Evolutionary conservation across 1,140 invertebrate species (phyloP).

Genomic region (Steinernema khuongi): DNA sequence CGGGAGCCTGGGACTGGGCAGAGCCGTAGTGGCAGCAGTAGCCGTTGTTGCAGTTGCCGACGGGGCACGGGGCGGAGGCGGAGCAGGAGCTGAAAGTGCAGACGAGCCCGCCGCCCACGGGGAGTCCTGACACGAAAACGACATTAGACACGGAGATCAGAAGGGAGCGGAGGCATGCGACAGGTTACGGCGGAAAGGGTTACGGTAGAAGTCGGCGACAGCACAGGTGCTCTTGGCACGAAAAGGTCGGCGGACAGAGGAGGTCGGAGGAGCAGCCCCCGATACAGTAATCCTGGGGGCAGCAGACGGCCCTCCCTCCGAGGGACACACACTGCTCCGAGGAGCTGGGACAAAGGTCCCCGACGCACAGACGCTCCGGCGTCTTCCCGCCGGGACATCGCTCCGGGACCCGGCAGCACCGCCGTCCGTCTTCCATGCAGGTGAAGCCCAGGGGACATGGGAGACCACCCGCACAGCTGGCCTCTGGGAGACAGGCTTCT

Average conservation of each 20-base stretch:
- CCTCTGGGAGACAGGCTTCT: not conserved
- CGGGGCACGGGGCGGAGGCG: constrained; percentile 44
- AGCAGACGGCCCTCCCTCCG: not conserved
- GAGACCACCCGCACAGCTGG: not conserved
- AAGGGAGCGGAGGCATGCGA: not conserved
- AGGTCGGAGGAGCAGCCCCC: not conserved
- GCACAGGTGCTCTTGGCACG: not conserved
- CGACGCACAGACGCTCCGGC: not conserved
- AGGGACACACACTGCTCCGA: not conserved
- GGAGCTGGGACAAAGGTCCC: not conserved
- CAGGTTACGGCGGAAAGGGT: not conserved
- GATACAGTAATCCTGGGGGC: constrained; percentile 1
- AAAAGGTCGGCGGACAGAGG: not conserved
- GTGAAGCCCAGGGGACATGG: not conserved
- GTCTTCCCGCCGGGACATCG: not conserved
- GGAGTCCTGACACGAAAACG: not conserved
- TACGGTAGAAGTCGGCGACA: not conserved
- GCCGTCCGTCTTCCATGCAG: not conserved
- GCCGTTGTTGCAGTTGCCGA: constrained; percentile 57
- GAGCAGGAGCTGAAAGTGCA: constrained; percentile 51
- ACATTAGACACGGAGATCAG: not conserved
- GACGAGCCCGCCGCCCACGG: constrained; percentile 40
- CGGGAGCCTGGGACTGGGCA: not conserved
- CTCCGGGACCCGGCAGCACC: not conserved
- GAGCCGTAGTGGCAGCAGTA: constrained; percentile 43